These are phyloP conservation scores for Drosophila robusta DNA, from an alignment of 2,888 invertebrate species.

Conservation along the genomic window DNA sequence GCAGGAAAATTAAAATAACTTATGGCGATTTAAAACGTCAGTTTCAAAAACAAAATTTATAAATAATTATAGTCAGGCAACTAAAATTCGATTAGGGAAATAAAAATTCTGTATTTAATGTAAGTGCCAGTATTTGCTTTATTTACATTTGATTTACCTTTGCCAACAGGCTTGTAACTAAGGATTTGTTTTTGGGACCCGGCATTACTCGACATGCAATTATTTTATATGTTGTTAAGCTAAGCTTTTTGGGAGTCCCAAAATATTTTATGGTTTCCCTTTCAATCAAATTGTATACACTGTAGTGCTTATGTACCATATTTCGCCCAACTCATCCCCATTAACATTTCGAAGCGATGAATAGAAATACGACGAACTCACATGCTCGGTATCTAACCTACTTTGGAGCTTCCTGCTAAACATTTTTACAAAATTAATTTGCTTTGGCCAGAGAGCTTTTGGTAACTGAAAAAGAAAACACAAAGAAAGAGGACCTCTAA, in stretches of 20 bases:
- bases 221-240: neutral
- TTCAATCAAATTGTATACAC: constrained; percentile 25
- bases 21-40: constrained; percentile 1
- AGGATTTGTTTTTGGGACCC: too few species aligned
- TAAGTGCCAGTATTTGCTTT: too few species aligned
- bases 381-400: constrained; percentile 12
- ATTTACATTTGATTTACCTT: too few species aligned
- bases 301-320: constrained; percentile 18
- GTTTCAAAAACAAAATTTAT: neutral
- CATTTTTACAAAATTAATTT: constrained; percentile 62
- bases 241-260: neutral
- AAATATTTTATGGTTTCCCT: neutral
- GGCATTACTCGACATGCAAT: neutral
- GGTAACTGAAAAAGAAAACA: neutral
- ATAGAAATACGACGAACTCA: constrained; percentile 4
- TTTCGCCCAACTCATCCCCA: constrained; percentile 8
- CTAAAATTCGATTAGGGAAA: neutral
- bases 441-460: constrained; percentile 5
- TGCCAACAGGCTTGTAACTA: too few species aligned
- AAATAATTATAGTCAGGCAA: constrained; percentile 4
- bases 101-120: neutral
- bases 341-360: constrained; percentile 28
- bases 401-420: constrained; percentile 18
- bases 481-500: constrained; percentile 21
- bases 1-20: constrained; percentile 15